A percentile compares a stretch with the other conserved stretches of the same genome.
phyloP scores from a whole-genome alignment of 2,113 vertebrate genomes.

The Centrocercus urophasianus region DNA sequence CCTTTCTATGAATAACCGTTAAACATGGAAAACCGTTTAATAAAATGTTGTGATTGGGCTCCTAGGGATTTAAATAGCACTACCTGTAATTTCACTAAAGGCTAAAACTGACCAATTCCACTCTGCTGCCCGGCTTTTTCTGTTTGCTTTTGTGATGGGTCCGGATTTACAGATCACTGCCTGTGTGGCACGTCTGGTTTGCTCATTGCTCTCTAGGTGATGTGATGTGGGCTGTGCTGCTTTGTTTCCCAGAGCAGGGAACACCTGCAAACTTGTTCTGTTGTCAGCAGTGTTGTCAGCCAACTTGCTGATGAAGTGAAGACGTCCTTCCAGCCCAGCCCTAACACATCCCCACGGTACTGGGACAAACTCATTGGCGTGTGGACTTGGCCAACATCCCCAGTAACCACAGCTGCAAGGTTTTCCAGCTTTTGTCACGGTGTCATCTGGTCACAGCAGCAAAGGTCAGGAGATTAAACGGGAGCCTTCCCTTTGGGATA shows the following conservation, averaged over 20 bases:
- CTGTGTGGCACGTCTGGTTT: neutral
- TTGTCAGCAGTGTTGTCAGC: neutral
- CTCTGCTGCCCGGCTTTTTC: neutral
- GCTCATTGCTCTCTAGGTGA: neutral
- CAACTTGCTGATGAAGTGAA: neutral
- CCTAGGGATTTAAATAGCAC: conserved; percentile 61
- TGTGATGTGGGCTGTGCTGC: neutral
- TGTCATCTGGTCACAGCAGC: neutral
- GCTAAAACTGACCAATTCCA: neutral
- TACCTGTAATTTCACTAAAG: neutral
- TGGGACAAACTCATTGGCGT: accelerated
- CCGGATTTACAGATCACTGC: neutral
- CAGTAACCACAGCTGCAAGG: neutral
- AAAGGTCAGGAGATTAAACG: neutral
- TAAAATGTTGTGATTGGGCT: conserved; percentile 77
- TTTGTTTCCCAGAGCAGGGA: too few species aligned
- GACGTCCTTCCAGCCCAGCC: neutral
- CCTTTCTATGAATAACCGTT: conserved; percentile 75
- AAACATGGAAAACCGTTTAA: conserved; percentile 72
- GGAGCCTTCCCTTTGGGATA: neutral
- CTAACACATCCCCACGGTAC: accelerated
- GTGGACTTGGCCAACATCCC: neutral
- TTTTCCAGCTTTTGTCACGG: neutral
- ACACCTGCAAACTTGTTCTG: neutral
- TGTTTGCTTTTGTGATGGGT: accelerated